Base-by-base conservation (phyloP, 2,113 vertebrate genomes). In the Rhabdornis inornatus region DNA sequence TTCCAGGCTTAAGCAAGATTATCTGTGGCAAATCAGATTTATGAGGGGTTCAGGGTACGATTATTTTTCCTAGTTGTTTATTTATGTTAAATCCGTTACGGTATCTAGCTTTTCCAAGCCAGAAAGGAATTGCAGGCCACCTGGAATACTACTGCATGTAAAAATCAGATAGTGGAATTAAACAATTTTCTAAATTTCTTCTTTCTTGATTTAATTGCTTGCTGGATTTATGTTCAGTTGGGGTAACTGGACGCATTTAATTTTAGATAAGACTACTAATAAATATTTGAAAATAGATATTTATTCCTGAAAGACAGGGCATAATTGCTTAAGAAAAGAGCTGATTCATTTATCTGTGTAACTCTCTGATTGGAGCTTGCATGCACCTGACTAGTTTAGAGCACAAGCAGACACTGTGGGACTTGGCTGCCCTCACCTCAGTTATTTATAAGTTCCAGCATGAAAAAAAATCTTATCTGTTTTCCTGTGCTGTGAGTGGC, bases 221-320 rank as follows among this genome's bases (percentile, higher is more conserved):
- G 18, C 63, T 87, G 78, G 86, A 83, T 76, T 53, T 94, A 49
- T 9, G 3, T 94, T 44, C 79, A 71, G 28, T 69, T 30, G 18
- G 16, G 15, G 28, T 86, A 95, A 75, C 7, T 66, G 49, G 35
- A 68, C 24, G 17, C 53, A 69, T 86, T 90, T 94, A 33, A 65
- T 69, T 95, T 92, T 91, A 65, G n/a, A 50, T 90, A 87, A 84
- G 33, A 39, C 31, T 66, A 19, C 45, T 94, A 89, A 56, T 80
- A 95, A 49, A 71, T 75, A 88, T 86, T 94, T 88, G 47, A 87
- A 91, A 79, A 63, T 71, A 91, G 70, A 10, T 85, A 92, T 71
- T 96, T 94, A 44, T 93, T 92, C 65, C 78, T 86, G 77, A 87
- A 94, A 82, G 49, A 90, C 45, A 42, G 25, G 19, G 44, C 57